phyloP scores from a whole-genome alignment of 2,797 vertebrate species.

The Parambassis ranga region DNA sequence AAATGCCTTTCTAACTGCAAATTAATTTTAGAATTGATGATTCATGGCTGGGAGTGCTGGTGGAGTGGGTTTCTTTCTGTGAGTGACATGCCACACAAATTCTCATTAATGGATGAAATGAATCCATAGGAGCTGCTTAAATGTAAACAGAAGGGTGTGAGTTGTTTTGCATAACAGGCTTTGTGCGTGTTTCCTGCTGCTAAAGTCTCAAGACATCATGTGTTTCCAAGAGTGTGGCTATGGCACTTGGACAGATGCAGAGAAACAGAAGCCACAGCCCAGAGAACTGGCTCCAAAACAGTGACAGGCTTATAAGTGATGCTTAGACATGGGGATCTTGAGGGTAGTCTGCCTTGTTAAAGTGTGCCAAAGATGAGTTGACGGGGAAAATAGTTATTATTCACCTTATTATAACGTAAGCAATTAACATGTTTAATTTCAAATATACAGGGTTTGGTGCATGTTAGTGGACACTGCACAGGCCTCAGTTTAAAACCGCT shows the following conservation, averaged over 20 bases:
- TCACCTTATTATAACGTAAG: background rate
- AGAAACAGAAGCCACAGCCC: background rate
- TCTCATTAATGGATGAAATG: conserved; percentile 26
- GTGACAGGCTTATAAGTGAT: background rate
- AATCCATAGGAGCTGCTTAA: conserved; percentile 25
- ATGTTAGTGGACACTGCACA: too few species aligned
- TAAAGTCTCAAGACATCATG: too few species aligned
- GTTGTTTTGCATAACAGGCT: background rate
- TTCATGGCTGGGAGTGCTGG: conserved; percentile 9
- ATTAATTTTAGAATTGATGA: conserved; percentile 35
- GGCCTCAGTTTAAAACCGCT: too few species aligned
- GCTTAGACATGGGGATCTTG: background rate
- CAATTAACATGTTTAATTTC: too few species aligned
- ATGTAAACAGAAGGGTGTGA: conserved; percentile 26
- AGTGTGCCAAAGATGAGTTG: background rate
- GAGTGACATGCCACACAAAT: conserved; percentile 16
- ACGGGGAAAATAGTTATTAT: background rate
- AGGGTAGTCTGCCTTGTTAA: background rate
- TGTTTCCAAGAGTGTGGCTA: too few species aligned
- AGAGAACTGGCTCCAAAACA: background rate
- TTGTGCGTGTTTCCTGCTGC: background rate
- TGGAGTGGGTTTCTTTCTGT: conserved; percentile 29
- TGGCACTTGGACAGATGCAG: background rate
- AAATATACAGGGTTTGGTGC: too few species aligned
- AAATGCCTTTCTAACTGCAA: conserved; percentile 44